Base-by-base conservation (phyloP, 2,888 invertebrate species). In the Thereva nobilitata region DNA sequence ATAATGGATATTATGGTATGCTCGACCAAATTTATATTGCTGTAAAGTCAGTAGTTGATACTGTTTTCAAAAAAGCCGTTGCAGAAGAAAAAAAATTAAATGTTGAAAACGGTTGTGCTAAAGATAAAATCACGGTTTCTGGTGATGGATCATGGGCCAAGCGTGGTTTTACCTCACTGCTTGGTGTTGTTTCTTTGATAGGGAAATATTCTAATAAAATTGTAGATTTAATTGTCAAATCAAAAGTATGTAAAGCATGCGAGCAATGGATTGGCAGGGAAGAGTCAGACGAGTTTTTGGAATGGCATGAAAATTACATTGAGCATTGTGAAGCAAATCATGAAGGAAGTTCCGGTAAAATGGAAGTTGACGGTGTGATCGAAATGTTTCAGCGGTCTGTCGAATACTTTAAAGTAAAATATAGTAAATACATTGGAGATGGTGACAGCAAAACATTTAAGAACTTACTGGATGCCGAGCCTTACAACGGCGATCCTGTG, bases 81-180 rank as follows among this genome's bases (percentile, higher is more conserved):
- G 9, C 34, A 52, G 4, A 52, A 35, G 52, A 52, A n/a, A 4
- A 12, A 52, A 8, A 52, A 52, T 2, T 7, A 12, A 52, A 52
- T 35, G 34, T 8, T 8, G 35, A 52, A 52, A 35, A 35, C n/a
- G 35, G 35, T 3, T n/a, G 50, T 23, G 2, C 50, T 3, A 23
- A n/a, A 7, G 7, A n/a, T 4, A 4, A 54, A 37, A 37, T 54
- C 8, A 54, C 35, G 9, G 56, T 56, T 6, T 56, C 56, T 4
- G 56, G 56, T 12, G 42, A 56, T 12, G 42, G 56, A 8, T 42
- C 56, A 7, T 56, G 42, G 56, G 41, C 40, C 7, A 56, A 40
- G 23, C 56, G 42, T 9, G 42, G 41, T 2, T 42, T n/a, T n/a
- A 56, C 41, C 6, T 56, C 42, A 3, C 9, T 56, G 42, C 41